A percentile compares a stretch with the other conserved stretches of the same genome.
Conservation (phyloP, 35 echinoderm and acorn worm species). For the Ophioderma brevispina region DNA sequence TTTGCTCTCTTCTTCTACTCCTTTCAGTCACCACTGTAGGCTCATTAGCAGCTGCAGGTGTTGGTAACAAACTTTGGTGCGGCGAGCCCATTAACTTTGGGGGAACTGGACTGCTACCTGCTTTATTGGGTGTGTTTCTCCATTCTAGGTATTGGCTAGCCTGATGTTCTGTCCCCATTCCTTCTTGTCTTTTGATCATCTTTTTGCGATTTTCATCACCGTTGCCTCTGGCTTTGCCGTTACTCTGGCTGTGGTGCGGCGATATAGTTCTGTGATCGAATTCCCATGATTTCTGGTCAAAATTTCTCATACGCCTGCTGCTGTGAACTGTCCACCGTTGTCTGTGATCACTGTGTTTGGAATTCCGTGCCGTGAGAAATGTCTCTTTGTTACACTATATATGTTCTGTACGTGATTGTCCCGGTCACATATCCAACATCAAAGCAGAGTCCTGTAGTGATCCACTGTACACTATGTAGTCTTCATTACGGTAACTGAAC, state of each 20-base stretch:
- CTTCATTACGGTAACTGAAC: constrained; percentile 23
- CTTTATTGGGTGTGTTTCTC: background rate
- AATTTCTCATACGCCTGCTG: constrained; percentile 42
- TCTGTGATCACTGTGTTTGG: constrained; percentile 55
- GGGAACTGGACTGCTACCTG: background rate
- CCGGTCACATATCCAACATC: constrained; percentile 43
- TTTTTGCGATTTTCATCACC: constrained; percentile 70
- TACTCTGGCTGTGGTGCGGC: constrained; percentile 20
- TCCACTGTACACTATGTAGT: constrained; percentile 66
- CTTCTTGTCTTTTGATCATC: constrained; percentile 67
- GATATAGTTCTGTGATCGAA: constrained; percentile 41
- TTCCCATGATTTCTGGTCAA: constrained; percentile 18
- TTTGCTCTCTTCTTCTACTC: background rate
- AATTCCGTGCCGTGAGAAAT: constrained; percentile 57
- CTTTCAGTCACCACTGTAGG: background rate
- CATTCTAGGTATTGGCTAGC: constrained; percentile 23
- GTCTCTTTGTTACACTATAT: background rate
- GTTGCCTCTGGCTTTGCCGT: constrained; percentile 19
- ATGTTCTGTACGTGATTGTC: background rate
- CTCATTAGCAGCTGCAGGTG: background rate
- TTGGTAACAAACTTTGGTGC: constrained; percentile 32
- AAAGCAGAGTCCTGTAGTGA: constrained; percentile 62
- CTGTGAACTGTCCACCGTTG: constrained; percentile 53
- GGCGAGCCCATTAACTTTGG: background rate
- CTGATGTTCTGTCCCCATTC: background rate